Evolutionary conservation across 2,113 vertebrate species (phyloP), one percentile per base, ranked within the genome.

Genomic region (Amia ocellicauda): DNA sequence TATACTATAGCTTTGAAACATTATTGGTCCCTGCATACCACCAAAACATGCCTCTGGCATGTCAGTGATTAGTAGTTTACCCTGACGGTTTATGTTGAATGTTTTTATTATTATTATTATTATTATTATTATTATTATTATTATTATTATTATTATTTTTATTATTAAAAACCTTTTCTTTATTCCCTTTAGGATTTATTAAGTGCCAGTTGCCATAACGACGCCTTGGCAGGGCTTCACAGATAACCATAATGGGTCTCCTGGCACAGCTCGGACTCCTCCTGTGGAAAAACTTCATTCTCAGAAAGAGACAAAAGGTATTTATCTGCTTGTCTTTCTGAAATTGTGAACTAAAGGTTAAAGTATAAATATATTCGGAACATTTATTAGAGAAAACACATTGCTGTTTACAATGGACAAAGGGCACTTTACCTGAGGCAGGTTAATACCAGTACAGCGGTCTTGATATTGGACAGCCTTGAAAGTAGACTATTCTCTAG

Each of bases 251-350:
- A 84, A 90, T 89, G 88, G 83, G 80, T 86, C 83, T 88, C 83
- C 73, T 76, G 86, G 79, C 82, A 64, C 86, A 89, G 78, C 83
- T 89, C 66, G 58, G 79, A 66, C 82, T 91, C 69, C 84, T 90
- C 75, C 83, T 91, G 72, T 91, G 89, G 88, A 88, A 89, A 83
- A 91, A 91, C 80, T 88, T 89, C 79, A 88, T 77, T 77, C 83
- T 90, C 13, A 81, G 89, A 75, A 88, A 77, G 71, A 89, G 87
- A 80, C 85, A 88, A 80, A 90, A 89, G 86, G 86, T 91, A 88
- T 26, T 57, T 14, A 27, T 58, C 70, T 72, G 55, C 50, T 60
- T 50, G 40, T 69, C 51, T 47, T 67, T 56, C 57, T 2, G 57
- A 42, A 22, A 58, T 69, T 63, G 70, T 70, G 78, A 72, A 74